phyloP scores from a whole-genome alignment of 2,888 invertebrate species.

The Entomobrya proxima region DNA sequence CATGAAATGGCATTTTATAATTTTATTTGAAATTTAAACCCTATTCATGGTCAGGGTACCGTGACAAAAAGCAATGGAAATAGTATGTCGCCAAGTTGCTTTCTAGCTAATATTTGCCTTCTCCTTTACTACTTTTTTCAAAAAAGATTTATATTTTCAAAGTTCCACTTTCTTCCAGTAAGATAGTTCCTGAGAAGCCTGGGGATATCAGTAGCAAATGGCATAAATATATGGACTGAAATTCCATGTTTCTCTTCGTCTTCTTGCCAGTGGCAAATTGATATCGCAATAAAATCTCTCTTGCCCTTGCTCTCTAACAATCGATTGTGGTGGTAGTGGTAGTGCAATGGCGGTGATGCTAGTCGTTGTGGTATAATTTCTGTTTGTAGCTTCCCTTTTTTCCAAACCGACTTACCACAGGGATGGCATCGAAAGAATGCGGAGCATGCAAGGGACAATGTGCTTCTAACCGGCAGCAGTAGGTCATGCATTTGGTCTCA shows the following conservation, averaged over 20 bases:
- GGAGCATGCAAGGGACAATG: too few relatives aligned
- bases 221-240: neutral
- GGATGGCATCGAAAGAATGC: too few relatives aligned
- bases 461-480: too few relatives aligned
- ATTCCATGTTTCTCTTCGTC: neutral
- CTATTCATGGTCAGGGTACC: too few relatives aligned
- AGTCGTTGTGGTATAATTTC: neutral
- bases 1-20: too few relatives aligned
- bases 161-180: slow-evolving; percentile 4
- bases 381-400: neutral
- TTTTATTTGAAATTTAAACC: too few relatives aligned
- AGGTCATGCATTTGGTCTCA: too few relatives aligned
- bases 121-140: neutral
- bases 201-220: neutral
- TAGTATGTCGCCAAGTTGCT: too few relatives aligned
- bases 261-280: neutral
- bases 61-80: too few relatives aligned
- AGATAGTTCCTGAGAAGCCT: neutral
- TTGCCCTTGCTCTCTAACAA: neutral
- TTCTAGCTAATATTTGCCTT: neutral
- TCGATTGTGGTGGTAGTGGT: neutral
- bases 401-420: too few relatives aligned
- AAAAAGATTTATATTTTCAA: slow-evolving; percentile 7
- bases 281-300: slow-evolving; percentile 1
- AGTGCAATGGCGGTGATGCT: neutral